Conservation (phyloP, 2,797 vertebrate genomes). For the Cyclura pinguis region DNA sequence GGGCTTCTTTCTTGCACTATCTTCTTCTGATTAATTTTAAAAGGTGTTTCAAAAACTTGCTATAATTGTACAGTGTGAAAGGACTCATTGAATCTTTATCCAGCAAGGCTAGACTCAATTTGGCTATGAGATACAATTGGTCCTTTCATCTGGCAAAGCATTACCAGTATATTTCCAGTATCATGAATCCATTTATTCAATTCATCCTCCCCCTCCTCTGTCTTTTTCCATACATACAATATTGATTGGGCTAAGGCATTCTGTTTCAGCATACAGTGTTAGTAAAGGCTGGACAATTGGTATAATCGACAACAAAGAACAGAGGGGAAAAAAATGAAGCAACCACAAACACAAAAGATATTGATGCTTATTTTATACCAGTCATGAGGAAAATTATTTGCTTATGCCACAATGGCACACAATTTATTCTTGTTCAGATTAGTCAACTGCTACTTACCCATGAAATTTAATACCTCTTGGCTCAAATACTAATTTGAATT, state of each 20-base stretch:
- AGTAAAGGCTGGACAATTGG: neutral
- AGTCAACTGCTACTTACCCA: constrained; percentile 18
- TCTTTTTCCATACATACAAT: neutral
- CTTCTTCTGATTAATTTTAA: no score
- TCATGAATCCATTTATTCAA: neutral
- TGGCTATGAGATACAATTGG: neutral
- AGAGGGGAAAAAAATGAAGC: neutral
- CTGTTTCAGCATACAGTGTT: neutral
- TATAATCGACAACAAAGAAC: neutral
- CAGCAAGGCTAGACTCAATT: neutral
- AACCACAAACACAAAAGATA: neutral
- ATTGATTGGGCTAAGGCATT: neutral
- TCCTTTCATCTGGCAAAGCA: neutral
- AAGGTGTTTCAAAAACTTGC: no score
- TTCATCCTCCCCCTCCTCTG: no score
- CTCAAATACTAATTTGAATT: constrained; percentile 21
- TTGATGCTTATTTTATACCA: neutral
- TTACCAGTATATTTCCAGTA: neutral
- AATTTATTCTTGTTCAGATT: constrained; percentile 29
- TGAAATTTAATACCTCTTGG: constrained; percentile 20
- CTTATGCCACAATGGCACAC: neutral
- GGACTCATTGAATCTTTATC: neutral
- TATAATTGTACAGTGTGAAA: no score
- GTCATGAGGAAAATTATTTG: constrained; percentile 17
- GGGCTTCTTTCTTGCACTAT: no score